Percentiles rank a stretch among this genome's conserved stretches.
These are phyloP conservation scores for Teleopsis dalmanni DNA, from an alignment of 1,140 invertebrate species.

Conservation along the genomic window DNA sequence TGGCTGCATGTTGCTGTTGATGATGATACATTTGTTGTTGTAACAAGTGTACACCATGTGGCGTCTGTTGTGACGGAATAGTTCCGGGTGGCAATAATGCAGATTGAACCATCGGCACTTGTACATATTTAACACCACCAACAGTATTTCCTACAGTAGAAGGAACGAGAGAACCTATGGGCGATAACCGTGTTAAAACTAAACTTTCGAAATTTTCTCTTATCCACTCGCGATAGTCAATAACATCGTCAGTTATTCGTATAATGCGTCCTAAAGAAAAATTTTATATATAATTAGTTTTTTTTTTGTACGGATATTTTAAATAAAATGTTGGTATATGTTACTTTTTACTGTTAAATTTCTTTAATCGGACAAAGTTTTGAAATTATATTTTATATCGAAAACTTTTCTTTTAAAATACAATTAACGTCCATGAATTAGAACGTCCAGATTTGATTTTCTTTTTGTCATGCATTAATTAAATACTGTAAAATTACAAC, in stretches of 20 bases:
- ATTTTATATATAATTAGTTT: no score
- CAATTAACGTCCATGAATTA: no score
- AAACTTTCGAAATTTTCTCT: constrained; percentile 49
- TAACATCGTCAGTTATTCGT: constrained; percentile 86
- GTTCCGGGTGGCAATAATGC: constrained; percentile 13
- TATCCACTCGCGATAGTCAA: constrained; percentile 78
- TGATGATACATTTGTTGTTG: constrained; percentile 16
- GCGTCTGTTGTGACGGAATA: constrained; percentile 16
- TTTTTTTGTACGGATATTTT: no score
- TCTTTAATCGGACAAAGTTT: no score
- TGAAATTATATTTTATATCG: no score
- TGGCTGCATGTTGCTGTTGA: constrained; percentile 11
- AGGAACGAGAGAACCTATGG: constrained; percentile 25
- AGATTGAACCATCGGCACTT: constrained; percentile 29
- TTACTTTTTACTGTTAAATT: no score
- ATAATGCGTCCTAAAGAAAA: constrained; percentile 66
- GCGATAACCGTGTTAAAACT: constrained; percentile 25
- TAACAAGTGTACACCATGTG: constrained; percentile 14
- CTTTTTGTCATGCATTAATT: no score
- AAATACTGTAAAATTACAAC: no score
- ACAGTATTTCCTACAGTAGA: constrained; percentile 13
- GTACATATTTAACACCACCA: constrained; percentile 16
- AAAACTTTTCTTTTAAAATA: no score
- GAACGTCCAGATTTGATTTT: no score
- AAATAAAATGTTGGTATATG: no score